Conservation (phyloP, 1,140 invertebrate species). For the Anoplolepis gracilipes region DNA sequence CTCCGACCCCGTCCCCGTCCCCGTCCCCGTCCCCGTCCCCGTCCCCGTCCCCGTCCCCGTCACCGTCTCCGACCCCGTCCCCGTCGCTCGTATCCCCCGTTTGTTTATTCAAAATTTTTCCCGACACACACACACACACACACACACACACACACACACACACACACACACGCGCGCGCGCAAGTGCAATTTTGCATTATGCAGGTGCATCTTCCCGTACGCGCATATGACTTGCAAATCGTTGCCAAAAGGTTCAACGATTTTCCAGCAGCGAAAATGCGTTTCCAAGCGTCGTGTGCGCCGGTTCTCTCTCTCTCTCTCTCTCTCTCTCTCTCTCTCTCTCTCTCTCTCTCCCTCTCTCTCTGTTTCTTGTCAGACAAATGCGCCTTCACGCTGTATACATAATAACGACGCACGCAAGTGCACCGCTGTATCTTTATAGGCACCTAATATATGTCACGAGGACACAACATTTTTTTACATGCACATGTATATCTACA, state of each 20-base stretch:
- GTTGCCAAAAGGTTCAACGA: neutral
- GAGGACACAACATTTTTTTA: conserved; percentile 35
- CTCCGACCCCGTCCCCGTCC: no score
- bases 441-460: conserved; percentile 43
- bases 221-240: neutral
- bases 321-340: no score
- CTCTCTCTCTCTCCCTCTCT: no score
- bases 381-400: conserved; percentile 7
- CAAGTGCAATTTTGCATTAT: neutral
- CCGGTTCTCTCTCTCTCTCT: neutral
- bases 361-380: neutral
- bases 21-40: no score
- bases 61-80: no score
- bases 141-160: conserved; percentile 1
- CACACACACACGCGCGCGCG: neutral
- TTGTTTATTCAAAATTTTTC: neutral
- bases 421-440: conserved; percentile 16
- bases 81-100: conserved; percentile 14
- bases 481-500: conserved; percentile 29
- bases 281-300: conserved; percentile 30
- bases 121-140: no score
- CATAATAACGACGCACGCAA: conserved; percentile 6
- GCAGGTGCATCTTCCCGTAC: no score
- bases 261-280: neutral
- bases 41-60: no score